phyloP scores from a whole-genome alignment of 2,113 vertebrate genomes.

The Anoplopoma fimbria region DNA sequence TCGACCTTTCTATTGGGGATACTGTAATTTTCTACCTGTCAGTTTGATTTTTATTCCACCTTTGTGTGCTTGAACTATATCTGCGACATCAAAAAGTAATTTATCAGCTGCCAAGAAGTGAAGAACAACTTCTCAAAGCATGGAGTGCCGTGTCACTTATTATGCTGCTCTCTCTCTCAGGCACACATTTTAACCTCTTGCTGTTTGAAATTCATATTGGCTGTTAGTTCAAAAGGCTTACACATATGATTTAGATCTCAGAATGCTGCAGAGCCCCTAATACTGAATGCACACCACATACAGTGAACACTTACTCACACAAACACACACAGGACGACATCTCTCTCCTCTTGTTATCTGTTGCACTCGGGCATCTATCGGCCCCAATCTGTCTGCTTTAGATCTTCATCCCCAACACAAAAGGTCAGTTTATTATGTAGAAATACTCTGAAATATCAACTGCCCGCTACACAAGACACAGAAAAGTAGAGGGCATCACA shows the following conservation, averaged over 20 bases:
- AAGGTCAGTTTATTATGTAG: constrained; percentile 46
- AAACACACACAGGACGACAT: constrained; percentile 5
- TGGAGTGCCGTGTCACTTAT: constrained; percentile 4
- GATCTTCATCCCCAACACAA: constrained; percentile 44
- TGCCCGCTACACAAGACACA: constrained; percentile 11
- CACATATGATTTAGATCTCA: constrained; percentile 45
- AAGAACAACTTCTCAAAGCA: constrained; percentile 18
- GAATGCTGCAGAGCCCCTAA: constrained; percentile 28
- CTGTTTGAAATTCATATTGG: constrained; percentile 64
- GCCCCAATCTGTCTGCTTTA: constrained; percentile 40
- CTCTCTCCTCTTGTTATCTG: constrained; percentile 20
- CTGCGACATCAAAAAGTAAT: constrained; percentile 28
- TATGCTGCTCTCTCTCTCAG: constrained; percentile 18
- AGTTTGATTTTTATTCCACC: constrained; percentile 15
- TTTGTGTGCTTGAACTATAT: constrained; percentile 5
- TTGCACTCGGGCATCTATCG: constrained; percentile 37
- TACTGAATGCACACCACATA: constrained; percentile 13
- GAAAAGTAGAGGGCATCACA: constrained; percentile 14
- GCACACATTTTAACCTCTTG: constrained; percentile 33
- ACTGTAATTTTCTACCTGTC: constrained; percentile 24
- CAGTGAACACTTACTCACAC: not conserved
- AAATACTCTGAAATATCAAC: constrained; percentile 54
- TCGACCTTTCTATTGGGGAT: constrained; percentile 9
- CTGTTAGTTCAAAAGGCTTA: constrained; percentile 70
- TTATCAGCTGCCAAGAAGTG: constrained; percentile 48